A percentile compares a stretch with the other conserved stretches of the same genome.
These are phyloP conservation scores for Spheniscus humboldti DNA, from an alignment of 2,797 vertebrate genomes.

Conservation along the genomic window DNA sequence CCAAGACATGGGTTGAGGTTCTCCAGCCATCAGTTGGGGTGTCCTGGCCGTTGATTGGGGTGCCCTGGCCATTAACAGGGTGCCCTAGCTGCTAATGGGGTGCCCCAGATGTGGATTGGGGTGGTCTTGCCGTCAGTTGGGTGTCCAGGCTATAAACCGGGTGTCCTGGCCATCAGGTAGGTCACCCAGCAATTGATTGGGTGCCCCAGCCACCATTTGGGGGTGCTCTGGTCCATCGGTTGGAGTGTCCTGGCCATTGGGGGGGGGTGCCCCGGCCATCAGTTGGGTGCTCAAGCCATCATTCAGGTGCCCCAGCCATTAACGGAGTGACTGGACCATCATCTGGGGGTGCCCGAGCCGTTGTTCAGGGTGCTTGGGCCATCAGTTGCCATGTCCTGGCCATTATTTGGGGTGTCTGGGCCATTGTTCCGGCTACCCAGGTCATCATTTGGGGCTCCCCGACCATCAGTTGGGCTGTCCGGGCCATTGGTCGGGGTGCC, in stretches of 20 bases:
- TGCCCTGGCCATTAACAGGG: neutral
- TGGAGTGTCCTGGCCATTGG: neutral
- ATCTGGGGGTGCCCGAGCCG: too few relatives aligned
- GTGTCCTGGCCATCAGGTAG: neutral
- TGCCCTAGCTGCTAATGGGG: too few relatives aligned
- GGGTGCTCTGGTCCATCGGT: neutral
- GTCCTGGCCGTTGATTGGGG: rapidly evolving
- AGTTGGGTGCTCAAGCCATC: too few relatives aligned
- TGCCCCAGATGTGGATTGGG: too few relatives aligned
- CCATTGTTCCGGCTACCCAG: rapidly evolving
- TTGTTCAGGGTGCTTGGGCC: neutral
- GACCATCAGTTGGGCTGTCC: neutral
- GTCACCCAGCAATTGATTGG: neutral
- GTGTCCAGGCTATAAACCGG: too few relatives aligned
- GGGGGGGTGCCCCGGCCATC: neutral
- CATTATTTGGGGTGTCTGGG: neutral
- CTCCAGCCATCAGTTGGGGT: neutral
- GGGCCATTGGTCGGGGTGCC: too few relatives aligned
- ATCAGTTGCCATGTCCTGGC: neutral
- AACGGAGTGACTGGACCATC: neutral
- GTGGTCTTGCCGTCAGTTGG: neutral
- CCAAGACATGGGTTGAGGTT: neutral
- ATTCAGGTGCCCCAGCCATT: neutral
- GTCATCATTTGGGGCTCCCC: neutral
- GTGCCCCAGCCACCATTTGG: neutral